These are phyloP conservation scores for Gobionotothen gibberifrons DNA, from an alignment of 2,797 vertebrate genomes.

Conservation along the genomic window DNA sequence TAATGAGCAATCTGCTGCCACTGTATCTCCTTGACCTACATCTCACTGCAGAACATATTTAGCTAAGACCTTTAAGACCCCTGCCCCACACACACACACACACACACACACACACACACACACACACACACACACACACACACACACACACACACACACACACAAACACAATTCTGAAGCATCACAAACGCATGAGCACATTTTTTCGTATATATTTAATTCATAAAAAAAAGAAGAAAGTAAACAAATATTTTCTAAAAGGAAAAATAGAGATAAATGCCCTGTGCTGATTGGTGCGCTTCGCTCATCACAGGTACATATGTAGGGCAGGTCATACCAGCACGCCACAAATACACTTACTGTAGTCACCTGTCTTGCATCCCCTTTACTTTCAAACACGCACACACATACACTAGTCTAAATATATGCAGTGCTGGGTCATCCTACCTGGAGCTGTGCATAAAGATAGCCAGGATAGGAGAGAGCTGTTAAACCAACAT, in stretches of 20 bases:
- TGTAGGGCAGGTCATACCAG: conserved; percentile 69
- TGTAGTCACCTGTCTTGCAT: conserved; percentile 73
- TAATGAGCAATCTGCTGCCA: conserved; percentile 85
- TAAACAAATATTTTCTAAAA: too few species aligned
- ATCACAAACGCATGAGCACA: not conserved
- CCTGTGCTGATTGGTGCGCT: not conserved
- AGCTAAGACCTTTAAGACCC: conserved; percentile 45
- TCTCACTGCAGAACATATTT: conserved; percentile 61
- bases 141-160: too few species aligned
- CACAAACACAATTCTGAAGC: not conserved
- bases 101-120: conserved; percentile 18
- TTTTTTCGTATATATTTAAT: not conserved
- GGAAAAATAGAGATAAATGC: not conserved
- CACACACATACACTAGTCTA: conserved; percentile 18
- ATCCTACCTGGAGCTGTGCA: conserved; percentile 30
- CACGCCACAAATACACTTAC: conserved; percentile 47
- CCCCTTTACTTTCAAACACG: conserved; percentile 62
- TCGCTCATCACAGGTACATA: conserved; percentile 37
- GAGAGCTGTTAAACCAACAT: conserved; percentile 46
- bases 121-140: not conserved
- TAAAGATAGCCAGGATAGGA: conserved; percentile 35
- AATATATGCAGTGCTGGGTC: conserved; percentile 21
- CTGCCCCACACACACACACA: conserved; percentile 24
- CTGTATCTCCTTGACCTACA: conserved; percentile 81
- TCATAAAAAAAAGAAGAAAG: not conserved